phyloP scores from a whole-genome alignment of 92 coral and sea anemone genomes.

The Zoanthus gigantus region DNA sequence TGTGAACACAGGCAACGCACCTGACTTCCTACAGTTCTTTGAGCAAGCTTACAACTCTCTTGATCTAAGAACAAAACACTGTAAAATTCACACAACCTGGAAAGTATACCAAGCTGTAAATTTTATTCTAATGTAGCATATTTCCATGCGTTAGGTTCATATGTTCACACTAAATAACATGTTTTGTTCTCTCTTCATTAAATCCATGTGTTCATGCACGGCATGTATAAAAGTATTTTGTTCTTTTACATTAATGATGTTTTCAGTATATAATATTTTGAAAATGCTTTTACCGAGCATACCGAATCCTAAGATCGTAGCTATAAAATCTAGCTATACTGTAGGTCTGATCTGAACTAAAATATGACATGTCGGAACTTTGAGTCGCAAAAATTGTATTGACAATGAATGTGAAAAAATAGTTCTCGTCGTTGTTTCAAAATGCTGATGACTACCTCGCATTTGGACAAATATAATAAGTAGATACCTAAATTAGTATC shows the following conservation, averaged over 20 bases:
- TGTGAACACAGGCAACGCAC: slow-evolving; percentile 59
- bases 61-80: slow-evolving; percentile 45
- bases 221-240: neutral
- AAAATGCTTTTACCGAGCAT: no score
- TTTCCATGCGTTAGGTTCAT: neutral
- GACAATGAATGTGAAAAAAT: neutral
- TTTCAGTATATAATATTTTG: no score
- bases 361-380: neutral
- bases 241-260: neutral
- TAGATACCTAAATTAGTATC: no score
- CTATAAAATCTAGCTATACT: no score
- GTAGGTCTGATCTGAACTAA: no score
- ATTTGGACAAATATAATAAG: no score
- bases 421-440: neutral
- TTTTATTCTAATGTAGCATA: neutral
- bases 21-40: slow-evolving; percentile 54
- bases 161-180: neutral
- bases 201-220: neutral
- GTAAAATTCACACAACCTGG: slow-evolving; percentile 19
- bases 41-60: slow-evolving; percentile 52
- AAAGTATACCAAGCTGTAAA: neutral
- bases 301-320: no score
- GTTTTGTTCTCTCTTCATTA: neutral
- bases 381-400: neutral
- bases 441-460: no score